These are phyloP conservation scores for Tribolium freemani DNA, from an alignment of 2,888 invertebrate genomes.

Conservation along the genomic window DNA sequence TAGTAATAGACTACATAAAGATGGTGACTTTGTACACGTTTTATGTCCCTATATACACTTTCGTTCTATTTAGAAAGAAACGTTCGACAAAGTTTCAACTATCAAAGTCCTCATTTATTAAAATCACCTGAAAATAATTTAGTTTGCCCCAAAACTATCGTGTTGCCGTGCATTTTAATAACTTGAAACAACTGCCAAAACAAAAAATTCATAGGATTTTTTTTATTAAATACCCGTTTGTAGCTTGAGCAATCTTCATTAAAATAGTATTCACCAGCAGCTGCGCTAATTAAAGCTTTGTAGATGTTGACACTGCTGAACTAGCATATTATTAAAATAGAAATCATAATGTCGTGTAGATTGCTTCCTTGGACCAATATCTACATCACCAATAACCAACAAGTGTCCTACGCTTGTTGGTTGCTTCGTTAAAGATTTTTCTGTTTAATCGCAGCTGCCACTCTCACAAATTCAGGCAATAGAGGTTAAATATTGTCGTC, in stretches of 20 bases:
- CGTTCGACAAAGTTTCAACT: slow-evolving; percentile 8
- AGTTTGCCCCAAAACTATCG: too few species aligned
- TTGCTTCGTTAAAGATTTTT: slow-evolving; percentile 16
- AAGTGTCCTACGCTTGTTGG: slow-evolving; percentile 22
- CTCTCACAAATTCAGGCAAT: slow-evolving; percentile 37
- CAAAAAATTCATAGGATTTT: too few species aligned
- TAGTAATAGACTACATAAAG: slow-evolving; percentile 29
- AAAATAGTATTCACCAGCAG: neutral
- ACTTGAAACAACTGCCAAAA: too few species aligned
- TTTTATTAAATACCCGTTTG: too few species aligned
- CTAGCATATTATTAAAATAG: slow-evolving; percentile 17
- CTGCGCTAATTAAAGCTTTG: neutral
- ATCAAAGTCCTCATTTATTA: neutral
- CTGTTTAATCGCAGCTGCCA: slow-evolving; percentile 35
- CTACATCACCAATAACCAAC: slow-evolving; percentile 7
- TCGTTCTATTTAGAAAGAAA: slow-evolving; percentile 23
- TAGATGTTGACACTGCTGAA: slow-evolving; percentile 20
- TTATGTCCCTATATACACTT: slow-evolving; percentile 15
- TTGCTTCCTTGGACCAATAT: slow-evolving; percentile 15
- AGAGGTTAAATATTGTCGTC: slow-evolving; percentile 19
- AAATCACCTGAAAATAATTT: neutral
- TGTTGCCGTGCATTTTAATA: too few species aligned
- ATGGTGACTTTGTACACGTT: slow-evolving; percentile 33
- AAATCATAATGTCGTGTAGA: slow-evolving; percentile 13
- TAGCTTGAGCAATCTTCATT: neutral